Evolutionary conservation across 2,113 vertebrate species (phyloP), one percentile per base, ranked within the genome.

Genomic region (Sus scrofa): DNA sequence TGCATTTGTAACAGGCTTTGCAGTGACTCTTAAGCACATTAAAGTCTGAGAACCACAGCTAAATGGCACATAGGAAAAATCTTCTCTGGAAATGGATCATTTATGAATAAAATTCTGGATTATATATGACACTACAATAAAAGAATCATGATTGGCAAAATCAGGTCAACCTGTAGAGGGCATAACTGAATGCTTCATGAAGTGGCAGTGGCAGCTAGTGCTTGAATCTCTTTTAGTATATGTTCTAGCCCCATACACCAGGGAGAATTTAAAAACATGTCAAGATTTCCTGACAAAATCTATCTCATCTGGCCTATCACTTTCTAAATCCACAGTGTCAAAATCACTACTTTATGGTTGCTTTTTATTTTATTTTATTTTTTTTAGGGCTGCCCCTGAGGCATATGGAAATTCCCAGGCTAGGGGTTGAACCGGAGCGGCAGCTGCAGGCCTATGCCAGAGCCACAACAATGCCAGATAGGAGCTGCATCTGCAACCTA

Each of bases 281-380:
- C 2, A 89, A 27, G 15, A 44, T 74, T 91, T 87, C 37, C 22
- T 68, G 54, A 60, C 58, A 78, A 68, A 83, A 93, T 68, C 32
- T 39, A 56, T 44, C 37, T 74, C 65, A 60, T n/a, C 58, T 94
- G 83, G 15, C 15, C 63, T 92, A 62, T 56, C 50, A 87, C 15
- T 58, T 92, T 60, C 50, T 44, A 97, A 95, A 95, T 65, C 52
- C n/a, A 73, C 10, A 62, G 11, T 22, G 22, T 88, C 50, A 94
- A 96, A 92, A 60, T 82, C 62, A 62, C 26, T 62, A 15, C 26
- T 67, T 86, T 14, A 44, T 44, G 44, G 44, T 44, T 44, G 44
- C 44, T 44, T n/a, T n/a, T n/a, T n/a, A n/a, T n/a, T n/a, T 44
- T 44, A 44, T 44, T 44, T 44, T 6, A 44, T 87, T 44, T 44